phyloP scores from a whole-genome alignment of 2,113 vertebrate species.

The Chrysemys picta region DNA sequence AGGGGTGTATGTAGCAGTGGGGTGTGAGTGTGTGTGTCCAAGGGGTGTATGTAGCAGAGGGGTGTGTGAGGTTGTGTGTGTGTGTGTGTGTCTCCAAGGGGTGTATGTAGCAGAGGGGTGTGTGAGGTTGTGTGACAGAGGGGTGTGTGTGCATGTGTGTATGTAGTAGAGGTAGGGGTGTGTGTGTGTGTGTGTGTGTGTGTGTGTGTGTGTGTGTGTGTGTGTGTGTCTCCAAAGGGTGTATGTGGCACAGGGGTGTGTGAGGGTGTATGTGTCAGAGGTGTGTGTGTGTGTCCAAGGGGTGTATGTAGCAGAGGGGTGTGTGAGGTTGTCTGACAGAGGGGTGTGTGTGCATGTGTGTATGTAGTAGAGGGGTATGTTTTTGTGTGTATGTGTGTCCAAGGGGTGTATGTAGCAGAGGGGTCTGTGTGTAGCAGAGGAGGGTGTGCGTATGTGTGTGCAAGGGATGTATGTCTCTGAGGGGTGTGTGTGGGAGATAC shows the following conservation, averaged over 20 bases:
- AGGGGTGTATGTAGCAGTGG: neutral
- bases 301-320: neutral
- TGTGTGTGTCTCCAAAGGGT: neutral
- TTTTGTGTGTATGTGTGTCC: no score
- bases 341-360: no score
- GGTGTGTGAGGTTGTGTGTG: no score
- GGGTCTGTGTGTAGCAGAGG: no score
- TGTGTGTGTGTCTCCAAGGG: neutral
- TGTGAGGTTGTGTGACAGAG: no score
- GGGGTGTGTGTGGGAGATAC: neutral
- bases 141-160: no score
- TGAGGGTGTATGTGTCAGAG: no score
- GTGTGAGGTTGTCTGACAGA: no score
- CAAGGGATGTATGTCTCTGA: neutral
- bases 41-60: no score
- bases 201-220: neutral
- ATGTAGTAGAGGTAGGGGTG: no score
- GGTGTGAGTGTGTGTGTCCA: no score
- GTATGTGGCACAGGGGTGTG: neutral
- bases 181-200: neutral
- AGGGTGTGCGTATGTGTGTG: neutral
- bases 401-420: no score
- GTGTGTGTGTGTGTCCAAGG: neutral
- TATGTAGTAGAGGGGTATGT: neutral
- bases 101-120: neutral